Evolutionary conservation across 2,888 invertebrate species (phyloP).

Genomic region (Tinea semifulvella): DNA sequence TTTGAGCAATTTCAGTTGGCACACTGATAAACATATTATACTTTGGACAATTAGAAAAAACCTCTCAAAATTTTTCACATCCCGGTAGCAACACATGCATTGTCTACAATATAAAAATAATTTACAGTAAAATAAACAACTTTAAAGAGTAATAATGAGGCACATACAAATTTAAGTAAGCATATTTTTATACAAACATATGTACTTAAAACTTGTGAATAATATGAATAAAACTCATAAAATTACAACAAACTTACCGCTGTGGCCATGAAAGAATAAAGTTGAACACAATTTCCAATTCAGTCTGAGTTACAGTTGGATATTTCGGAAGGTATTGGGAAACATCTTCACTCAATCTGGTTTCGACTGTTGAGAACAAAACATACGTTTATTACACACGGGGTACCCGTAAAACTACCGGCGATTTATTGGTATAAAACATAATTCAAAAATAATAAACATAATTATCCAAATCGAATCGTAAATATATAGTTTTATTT

Average conservation of each 20-base stretch:
- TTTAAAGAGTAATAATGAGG: conserved; percentile 16
- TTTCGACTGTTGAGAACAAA: conserved; percentile 1
- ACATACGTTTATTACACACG: conserved; percentile 15
- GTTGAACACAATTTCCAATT: conserved; percentile 83
- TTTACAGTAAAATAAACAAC: not conserved
- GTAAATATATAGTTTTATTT: conserved; percentile 27
- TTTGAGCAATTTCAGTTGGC: conserved; percentile 79
- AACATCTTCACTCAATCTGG: conserved; percentile 73
- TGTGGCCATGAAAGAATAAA: conserved; percentile 92
- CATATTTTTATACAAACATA: too few species aligned
- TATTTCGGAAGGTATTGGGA: conserved; percentile 81
- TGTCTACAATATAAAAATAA: conserved; percentile 68
- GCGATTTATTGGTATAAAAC: not conserved
- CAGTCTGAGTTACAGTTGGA: conserved; percentile 77
- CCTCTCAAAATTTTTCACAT: conserved; percentile 90
- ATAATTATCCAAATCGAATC: not conserved
- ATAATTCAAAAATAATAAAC: not conserved
- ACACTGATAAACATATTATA: conserved; percentile 83
- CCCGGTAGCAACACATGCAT: conserved; percentile 95
- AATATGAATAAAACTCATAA: conserved; percentile 15
- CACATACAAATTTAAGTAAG: conserved; percentile 14
- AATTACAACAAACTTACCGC: conserved; percentile 62
- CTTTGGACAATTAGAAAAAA: conserved; percentile 90
- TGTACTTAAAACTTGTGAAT: conserved; percentile 15
- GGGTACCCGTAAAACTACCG: conserved; percentile 23